A percentile compares a stretch with the other conserved stretches of the same genome.
These are phyloP conservation scores for Stercorarius parasiticus DNA, from an alignment of 2,113 vertebrate genomes.

Conservation along the genomic window DNA sequence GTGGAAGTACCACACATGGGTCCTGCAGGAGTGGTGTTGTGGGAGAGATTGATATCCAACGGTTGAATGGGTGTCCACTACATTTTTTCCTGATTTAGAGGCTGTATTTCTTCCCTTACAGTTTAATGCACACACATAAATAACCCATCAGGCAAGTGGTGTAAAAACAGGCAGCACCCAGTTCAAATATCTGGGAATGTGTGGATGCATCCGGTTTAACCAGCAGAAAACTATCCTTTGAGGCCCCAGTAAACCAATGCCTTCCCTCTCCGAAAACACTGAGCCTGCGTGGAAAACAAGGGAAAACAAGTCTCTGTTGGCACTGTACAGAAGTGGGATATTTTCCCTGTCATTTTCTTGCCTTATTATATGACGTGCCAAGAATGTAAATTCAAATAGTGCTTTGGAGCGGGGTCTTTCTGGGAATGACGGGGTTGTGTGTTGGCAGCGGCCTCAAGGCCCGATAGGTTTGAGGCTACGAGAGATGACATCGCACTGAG, in stretches of 20 bases:
- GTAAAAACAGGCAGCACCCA: neutral
- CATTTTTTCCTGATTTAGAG: neutral
- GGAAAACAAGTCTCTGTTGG: neutral
- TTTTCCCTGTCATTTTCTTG: conserved; percentile 13
- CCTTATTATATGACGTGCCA: neutral
- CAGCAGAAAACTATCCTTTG: neutral
- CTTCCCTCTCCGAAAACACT: neutral
- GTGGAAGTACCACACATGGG: rapidly evolving
- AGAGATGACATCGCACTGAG: neutral
- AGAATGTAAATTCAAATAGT: conserved; percentile 15
- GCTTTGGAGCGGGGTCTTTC: conserved; percentile 10
- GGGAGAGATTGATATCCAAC: neutral
- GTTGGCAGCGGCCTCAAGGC: conserved; percentile 6
- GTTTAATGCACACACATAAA: neutral
- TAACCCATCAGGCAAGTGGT: neutral
- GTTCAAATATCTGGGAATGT: neutral
- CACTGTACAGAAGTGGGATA: neutral
- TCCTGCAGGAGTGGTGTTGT: neutral
- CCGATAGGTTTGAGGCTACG: neutral
- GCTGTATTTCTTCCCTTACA: neutral
- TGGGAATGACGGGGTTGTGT: neutral
- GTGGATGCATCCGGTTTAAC: neutral
- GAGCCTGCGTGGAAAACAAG: neutral
- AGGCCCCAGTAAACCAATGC: neutral
- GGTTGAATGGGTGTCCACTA: rapidly evolving